Base-by-base conservation (phyloP, 2,113 vertebrate genomes). In the Danionella cerebrum region DNA sequence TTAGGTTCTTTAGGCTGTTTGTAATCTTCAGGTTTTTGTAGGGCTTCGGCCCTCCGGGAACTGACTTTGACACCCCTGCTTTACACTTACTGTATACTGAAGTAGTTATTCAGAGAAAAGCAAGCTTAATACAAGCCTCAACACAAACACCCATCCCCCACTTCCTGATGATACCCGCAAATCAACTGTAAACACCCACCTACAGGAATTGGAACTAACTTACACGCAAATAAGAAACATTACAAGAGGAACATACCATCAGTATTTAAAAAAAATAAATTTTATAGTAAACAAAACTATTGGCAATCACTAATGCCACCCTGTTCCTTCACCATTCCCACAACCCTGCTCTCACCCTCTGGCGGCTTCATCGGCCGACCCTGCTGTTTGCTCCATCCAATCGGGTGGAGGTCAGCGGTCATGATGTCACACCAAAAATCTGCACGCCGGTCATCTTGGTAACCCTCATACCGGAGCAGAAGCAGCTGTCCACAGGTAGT, bases 381-480 rank as follows among this genome's bases (percentile, higher is more conserved):
- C 45, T 97, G 94, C 83, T 96, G 92, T 53, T 89, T 74, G 71
- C 95, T 94, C 96, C 96, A 98, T 58, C 96, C 95, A 5, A 98
- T 79, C 14, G 95, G 92, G 68, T 98, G 95, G 59, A 98, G 88
- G 65, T 90, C 90, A 0, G 96, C 90, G 0, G 93, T 91, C 88
- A 94, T 90, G 77, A 97, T 91, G 82, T 98, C 94, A 45, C 92
- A 96, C 96, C 96, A 98, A 73, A 98, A 98, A 83, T 98, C 96
- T 0, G 95, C 93, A 4, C 89, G 91, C 13, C 96, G 88, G 79
- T 98, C 93, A n/a, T 96, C 93, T 18, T 91, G 90, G 3, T 93
- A 97, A 39, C 96, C 96, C 47, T 95, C 93, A 0, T 98, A 98
- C 58, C 95, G 94, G 12, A 98, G 82, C 7, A 98, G 88, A 10